Base-by-base conservation (phyloP, 2,888 invertebrate genomes). In the Megaustenia siamemsis region DNA sequence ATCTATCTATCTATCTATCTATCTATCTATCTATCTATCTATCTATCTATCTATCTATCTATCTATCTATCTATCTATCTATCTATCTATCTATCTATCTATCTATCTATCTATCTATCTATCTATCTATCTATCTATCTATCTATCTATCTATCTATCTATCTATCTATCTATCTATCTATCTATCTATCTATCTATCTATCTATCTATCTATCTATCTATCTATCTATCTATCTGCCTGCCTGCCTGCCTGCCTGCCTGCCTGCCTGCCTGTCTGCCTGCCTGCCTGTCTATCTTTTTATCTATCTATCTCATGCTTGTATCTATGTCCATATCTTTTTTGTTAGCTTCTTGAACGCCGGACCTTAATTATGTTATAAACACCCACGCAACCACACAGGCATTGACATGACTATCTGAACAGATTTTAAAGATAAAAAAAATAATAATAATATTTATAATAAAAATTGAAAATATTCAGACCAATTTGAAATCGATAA, bases 141-240 rank as follows among this genome's bases (percentile, higher is more conserved):
- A 0, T 18, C 56, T 5, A 12, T 56, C 0, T 5, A 12, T 56
- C 56, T 21, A 15, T 56, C 56, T 6, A 15, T 18, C 56, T 21
- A 15, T 56, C 21, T 21, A 56, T 63, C 63, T n/a, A 63, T 63
- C 18, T 68, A 68, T 15, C 68, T 68, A 35, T 1, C 68, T 68
- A 68, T 38, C 68, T 68, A 68, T 35, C 35, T 68, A 35, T 38
- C 10, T 38, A 38, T 68, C 35, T 38, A 68, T 68, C 4, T 38
- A 68, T 68, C 35, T 68, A 68, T 35, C 38, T 38, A 35, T n/a
- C 63, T 68, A 68, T 15, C 68, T 68, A 68, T 8, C 68, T 35
- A 68, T 15, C 68, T 68, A 35, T 8, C 35, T 68, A 68, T 10
- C 32, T 6, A 68, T 68, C 8, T 3, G 6, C 10, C 68, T 38